Evolutionary conservation across 1,140 invertebrate genomes (phyloP).

Genomic region (Ylistrum balloti): DNA sequence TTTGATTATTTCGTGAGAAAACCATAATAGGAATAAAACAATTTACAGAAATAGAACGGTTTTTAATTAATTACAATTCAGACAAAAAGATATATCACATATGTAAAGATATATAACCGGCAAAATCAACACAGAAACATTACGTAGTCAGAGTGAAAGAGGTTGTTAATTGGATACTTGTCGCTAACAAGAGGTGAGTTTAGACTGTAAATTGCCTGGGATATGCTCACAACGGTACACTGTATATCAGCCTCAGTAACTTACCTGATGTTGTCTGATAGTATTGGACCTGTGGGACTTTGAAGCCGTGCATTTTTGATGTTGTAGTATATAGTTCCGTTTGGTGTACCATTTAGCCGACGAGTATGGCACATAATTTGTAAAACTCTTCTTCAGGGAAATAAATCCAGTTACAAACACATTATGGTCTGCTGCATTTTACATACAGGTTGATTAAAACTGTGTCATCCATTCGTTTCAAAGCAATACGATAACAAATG

Average conservation of each 20-base stretch:
- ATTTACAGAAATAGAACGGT: too few species aligned
- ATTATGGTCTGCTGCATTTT: not conserved
- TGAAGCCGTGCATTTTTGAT: slow-evolving; percentile 33
- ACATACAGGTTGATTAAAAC: not conserved
- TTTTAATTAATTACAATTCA: too few species aligned
- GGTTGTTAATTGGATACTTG: not conserved
- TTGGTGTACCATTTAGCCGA: slow-evolving; percentile 24
- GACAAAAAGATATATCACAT: too few species aligned
- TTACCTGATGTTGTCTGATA: not conserved
- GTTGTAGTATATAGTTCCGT: slow-evolving; percentile 17
- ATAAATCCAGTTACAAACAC: slow-evolving; percentile 7
- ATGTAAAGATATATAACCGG: too few species aligned
- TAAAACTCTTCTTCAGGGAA: not conserved
- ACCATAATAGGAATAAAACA: too few species aligned
- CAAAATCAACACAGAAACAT: too few species aligned
- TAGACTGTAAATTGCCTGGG: not conserved
- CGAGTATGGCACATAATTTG: slow-evolving; percentile 30
- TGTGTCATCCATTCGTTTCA: not conserved
- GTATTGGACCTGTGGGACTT: slow-evolving; percentile 24
- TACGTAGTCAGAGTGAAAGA: too few species aligned
- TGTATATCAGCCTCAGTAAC: not conserved
- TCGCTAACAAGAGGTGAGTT: not conserved
- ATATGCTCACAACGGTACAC: too few species aligned
- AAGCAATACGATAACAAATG: not conserved
- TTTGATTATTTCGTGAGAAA: too few species aligned